Evolutionary conservation across 1,140 invertebrate genomes (phyloP), one percentile per base, ranked within the genome.

Genomic region (Drosophila prosaltans): DNA sequence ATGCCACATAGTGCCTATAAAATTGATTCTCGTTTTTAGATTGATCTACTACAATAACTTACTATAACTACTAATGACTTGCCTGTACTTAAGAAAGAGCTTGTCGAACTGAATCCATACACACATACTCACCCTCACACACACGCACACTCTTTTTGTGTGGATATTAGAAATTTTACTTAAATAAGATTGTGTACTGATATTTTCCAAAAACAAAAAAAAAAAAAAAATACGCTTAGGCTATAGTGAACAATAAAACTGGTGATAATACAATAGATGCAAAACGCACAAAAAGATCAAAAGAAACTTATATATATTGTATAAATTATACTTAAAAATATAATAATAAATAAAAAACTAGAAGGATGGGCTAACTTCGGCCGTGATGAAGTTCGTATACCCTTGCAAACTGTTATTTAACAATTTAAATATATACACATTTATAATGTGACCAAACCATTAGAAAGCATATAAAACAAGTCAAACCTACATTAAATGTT

Each of bases 241-340:
- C 61, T 83, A 51, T 86, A 88, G 65, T 57, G 48, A 77, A 88
- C 83, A 88, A 82, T 86, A 80, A 51, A 88, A 88, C 79, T 88
- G 82, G 82, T 86, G 82, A 86, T 86, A 51, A 86, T 86, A 82
- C 78, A 45, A 80, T 81, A 86, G 75, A 73, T 78, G 75, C 81
- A 77, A 77, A 51, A 51, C 8, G 45, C 45, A 51, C 21, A 51
- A 51, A 51, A 36, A 10, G 8, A 48, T 16, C 21, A 51, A 26
- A 26, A 3, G 16, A 26, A 51, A 26, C 24, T 1, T 26, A 3
- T 68, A 74, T 72, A 59, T 7, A 36, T 36, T 2, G 28, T 16
- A 16, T 16, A 16, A 16, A 16, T 16, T 16, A 16, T 16, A 16
- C 16, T 16, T 16, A 16, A 16, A 16, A 16, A 16, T 16, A 16